A percentile compares a stretch with the other conserved stretches of the same genome.
Evolutionary conservation across 2,888 invertebrate genomes (phyloP).

Genomic region (Drosophila anomelani): DNA sequence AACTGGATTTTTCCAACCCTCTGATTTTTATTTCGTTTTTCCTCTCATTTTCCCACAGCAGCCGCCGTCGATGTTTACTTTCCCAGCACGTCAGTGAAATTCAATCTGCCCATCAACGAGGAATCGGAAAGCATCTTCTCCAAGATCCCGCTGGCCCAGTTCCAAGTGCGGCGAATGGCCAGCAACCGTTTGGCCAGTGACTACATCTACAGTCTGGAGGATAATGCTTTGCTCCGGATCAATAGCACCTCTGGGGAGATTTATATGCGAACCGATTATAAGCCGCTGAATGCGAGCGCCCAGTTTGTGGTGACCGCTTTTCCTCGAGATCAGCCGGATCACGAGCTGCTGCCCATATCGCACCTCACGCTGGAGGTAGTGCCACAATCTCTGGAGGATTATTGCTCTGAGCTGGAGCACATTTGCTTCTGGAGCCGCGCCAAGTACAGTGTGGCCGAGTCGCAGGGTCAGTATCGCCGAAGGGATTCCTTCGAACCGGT

Average conservation of each 20-base stretch:
- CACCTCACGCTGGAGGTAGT: conserved; percentile 80
- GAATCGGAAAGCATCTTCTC: conserved; percentile 83
- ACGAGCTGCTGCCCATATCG: conserved; percentile 67
- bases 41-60: conserved; percentile 30
- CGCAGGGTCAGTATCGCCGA: conserved; percentile 38
- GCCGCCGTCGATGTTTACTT: conserved; percentile 82
- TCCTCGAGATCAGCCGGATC: conserved; percentile 50
- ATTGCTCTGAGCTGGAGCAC: conserved; percentile 80
- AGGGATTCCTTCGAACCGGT: conserved; percentile 62
- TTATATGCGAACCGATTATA: conserved; percentile 80
- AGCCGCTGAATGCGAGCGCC: conserved; percentile 59
- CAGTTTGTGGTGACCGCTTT: conserved; percentile 80
- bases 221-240: conserved; percentile 74
- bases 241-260: conserved; percentile 82
- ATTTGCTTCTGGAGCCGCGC: conserved; percentile 82
- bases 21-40: background rate
- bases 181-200: conserved; percentile 71
- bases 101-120: conserved; percentile 82
- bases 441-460: conserved; percentile 81
- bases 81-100: conserved; percentile 81
- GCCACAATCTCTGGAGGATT: conserved; percentile 72
- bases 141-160: conserved; percentile 83
- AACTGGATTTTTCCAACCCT: conserved; percentile 20
- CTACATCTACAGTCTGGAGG: conserved; percentile 82
- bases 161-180: conserved; percentile 79